These are phyloP conservation scores for Anoplopoma fimbria DNA, from an alignment of 2,113 vertebrate species.

Conservation along the genomic window DNA sequence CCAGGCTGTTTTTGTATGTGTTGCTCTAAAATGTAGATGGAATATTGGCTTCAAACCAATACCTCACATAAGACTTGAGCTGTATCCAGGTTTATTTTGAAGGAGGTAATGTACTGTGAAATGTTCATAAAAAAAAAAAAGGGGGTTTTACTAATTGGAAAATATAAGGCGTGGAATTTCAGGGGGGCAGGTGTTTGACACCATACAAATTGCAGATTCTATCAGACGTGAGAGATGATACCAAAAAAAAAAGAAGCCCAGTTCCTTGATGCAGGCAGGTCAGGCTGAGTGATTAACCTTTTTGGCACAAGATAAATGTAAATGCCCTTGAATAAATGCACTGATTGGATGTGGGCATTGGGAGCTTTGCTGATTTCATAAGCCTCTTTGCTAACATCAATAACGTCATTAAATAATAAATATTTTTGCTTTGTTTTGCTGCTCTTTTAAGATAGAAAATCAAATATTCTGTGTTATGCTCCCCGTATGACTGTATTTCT, in stretches of 20 bases:
- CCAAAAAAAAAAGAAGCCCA: neutral
- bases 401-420: neutral
- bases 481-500: conserved; percentile 15
- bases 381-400: neutral
- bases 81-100: neutral
- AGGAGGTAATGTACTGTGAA: neutral
- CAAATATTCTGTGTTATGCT: conserved; percentile 22
- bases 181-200: neutral
- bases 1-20: neutral
- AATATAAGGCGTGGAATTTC: neutral
- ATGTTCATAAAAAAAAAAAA: neutral
- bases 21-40: neutral
- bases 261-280: neutral
- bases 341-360: neutral
- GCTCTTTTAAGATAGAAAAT: conserved; percentile 6
- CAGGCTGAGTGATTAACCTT: conserved; percentile 7
- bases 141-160: neutral
- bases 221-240: neutral
- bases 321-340: neutral
- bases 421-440: conserved; percentile 8
- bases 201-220: neutral
- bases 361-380: neutral
- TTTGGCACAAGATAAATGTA: neutral
- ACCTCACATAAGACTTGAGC: neutral
- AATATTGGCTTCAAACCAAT: neutral